Conservation (phyloP, 2,888 invertebrate genomes). For the Drosophila ustulata region DNA sequence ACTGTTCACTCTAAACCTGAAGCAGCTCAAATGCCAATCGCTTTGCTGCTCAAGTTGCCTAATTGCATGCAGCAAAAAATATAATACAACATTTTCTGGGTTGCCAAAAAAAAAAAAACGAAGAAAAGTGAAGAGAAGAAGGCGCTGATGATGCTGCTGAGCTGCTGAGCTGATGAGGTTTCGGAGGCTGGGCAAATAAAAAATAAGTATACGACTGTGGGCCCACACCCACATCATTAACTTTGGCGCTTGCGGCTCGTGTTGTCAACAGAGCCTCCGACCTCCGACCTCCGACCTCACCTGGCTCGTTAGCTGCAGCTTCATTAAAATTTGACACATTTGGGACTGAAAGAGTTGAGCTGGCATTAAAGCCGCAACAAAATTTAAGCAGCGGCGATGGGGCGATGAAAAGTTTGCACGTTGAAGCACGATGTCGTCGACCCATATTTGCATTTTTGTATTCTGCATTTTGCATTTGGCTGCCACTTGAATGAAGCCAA, state of each 20-base stretch:
- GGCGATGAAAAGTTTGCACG: constrained; percentile 3
- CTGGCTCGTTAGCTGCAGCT: constrained; percentile 67
- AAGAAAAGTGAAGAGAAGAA: background rate
- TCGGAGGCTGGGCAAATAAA: too few relatives aligned
- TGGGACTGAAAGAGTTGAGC: constrained; percentile 32
- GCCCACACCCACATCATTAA: constrained; percentile 50
- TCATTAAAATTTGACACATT: constrained; percentile 77
- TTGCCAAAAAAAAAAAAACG: background rate
- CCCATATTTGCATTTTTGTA: constrained; percentile 55
- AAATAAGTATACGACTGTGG: background rate
- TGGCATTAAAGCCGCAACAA: constrained; percentile 49
- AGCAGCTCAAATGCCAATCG: too few relatives aligned
- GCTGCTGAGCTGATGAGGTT: too few relatives aligned
- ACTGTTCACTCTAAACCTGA: too few relatives aligned
- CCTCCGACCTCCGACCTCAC: background rate
- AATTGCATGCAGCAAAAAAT: too few relatives aligned
- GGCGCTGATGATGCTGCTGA: background rate
- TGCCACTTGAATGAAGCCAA: constrained; percentile 63
- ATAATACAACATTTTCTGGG: background rate
- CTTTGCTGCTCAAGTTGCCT: too few relatives aligned
- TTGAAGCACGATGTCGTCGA: constrained; percentile 44
- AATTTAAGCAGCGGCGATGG: constrained; percentile 36
- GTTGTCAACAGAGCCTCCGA: constrained; percentile 14
- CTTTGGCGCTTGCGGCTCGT: constrained; percentile 31
- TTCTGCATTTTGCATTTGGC: constrained; percentile 59